phyloP scores from a whole-genome alignment of 2,797 vertebrate species.

The Sphenodon punctatus region DNA sequence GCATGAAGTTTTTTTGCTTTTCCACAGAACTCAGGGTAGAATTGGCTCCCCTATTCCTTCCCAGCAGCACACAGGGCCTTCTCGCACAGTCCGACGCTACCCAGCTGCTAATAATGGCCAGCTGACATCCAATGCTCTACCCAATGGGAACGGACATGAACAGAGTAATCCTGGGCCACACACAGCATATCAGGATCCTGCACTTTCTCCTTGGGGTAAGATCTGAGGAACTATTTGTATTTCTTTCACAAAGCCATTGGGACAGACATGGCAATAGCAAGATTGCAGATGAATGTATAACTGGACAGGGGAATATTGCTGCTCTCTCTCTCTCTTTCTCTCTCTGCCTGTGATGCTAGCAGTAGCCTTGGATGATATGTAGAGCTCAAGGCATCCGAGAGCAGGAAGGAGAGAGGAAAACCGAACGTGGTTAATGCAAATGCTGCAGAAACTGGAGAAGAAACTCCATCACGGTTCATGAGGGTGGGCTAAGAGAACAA shows the following conservation, averaged over 20 bases:
- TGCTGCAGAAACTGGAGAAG: not conserved
- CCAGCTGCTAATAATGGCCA: conserved; percentile 80
- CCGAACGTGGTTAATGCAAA: not conserved
- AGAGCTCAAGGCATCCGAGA: not conserved
- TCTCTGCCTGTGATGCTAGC: not conserved
- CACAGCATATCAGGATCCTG: conserved; percentile 67
- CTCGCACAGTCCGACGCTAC: conserved; percentile 88
- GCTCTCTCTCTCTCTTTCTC: too few species aligned
- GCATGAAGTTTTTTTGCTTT: conserved; percentile 17
- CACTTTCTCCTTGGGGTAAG: conserved; percentile 81
- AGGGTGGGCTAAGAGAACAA: not conserved
- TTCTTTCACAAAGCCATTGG: not conserved
- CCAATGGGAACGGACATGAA: conserved; percentile 68
- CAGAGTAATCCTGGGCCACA: conserved; percentile 66
- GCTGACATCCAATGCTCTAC: conserved; percentile 89
- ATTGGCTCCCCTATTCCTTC: conserved; percentile 78
- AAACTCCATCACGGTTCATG: not conserved
- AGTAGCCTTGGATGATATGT: not conserved
- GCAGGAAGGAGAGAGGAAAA: not conserved
- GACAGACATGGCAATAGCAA: not conserved
- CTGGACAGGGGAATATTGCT: not conserved
- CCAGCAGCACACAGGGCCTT: conserved; percentile 80
- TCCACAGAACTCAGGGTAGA: conserved; percentile 84
- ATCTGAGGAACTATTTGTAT: not conserved
- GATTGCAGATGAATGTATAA: not conserved